Conservation (phyloP, 2,113 vertebrate species). For the Tricholaema leucomelas region DNA sequence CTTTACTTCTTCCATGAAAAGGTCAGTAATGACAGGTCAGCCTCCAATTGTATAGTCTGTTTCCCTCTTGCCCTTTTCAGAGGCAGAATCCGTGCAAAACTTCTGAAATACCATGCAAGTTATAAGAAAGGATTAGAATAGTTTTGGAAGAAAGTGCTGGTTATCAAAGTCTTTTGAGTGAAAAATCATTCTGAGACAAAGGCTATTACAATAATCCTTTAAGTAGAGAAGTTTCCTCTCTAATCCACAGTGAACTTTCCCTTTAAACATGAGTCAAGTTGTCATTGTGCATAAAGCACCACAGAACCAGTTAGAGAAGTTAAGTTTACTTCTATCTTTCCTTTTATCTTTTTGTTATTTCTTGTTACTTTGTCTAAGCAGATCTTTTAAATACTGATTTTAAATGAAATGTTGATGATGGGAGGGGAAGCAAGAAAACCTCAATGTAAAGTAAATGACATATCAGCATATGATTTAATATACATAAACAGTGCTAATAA, state of each 20-base stretch:
- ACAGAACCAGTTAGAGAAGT: not conserved
- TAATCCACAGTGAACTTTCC: not conserved
- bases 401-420: not conserved
- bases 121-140: slow-evolving; percentile 19
- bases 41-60: slow-evolving; percentile 33
- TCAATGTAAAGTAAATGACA: not conserved
- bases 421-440: not conserved
- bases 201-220: not conserved
- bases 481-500: not conserved
- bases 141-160: slow-evolving; percentile 3
- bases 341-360: not conserved
- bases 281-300: not conserved
- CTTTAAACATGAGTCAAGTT: not conserved
- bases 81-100: slow-evolving; percentile 42
- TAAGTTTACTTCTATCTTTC: not conserved
- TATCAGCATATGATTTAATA: not conserved
- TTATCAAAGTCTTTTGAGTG: slow-evolving; percentile 15
- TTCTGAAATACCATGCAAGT: slow-evolving; percentile 47
- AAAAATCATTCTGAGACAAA: slow-evolving; percentile 41
- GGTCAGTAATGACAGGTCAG: slow-evolving; percentile 49
- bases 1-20: slow-evolving; percentile 60
- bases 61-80: slow-evolving; percentile 56
- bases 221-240: not conserved
- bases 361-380: not conserved
- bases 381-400: not conserved